A percentile compares a stretch with the other conserved stretches of the same genome.
Evolutionary conservation across 1,140 invertebrate genomes (phyloP).

Genomic region (Charaxes varanes): DNA sequence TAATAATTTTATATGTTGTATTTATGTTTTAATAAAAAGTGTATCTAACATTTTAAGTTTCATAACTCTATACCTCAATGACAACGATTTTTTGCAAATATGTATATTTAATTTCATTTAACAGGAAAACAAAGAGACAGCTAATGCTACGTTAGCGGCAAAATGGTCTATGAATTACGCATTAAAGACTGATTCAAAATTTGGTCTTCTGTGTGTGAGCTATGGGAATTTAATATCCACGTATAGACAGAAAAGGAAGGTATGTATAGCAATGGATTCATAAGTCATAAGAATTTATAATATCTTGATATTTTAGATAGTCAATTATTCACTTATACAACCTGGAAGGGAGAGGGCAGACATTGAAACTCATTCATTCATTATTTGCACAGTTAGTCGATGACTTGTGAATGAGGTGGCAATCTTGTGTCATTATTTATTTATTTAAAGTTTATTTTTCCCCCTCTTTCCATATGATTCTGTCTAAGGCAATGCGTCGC

Average conservation of each 20-base stretch:
- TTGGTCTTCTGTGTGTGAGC: conserved; percentile 67
- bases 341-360: too few relatives aligned
- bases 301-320: too few relatives aligned
- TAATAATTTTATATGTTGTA: conserved; percentile 16
- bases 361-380: too few relatives aligned
- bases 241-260: conserved; percentile 28
- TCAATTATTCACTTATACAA: too few relatives aligned
- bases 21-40: conserved; percentile 7
- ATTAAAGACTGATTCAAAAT: conserved; percentile 64
- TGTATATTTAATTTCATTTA: not conserved
- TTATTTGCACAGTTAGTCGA: too few relatives aligned
- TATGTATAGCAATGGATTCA: conserved; percentile 9
- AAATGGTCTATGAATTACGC: conserved; percentile 73
- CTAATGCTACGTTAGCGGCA: conserved; percentile 72
- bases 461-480: too few relatives aligned
- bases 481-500: too few relatives aligned
- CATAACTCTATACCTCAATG: not conserved
- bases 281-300: not conserved
- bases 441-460: too few relatives aligned
- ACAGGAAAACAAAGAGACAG: conserved; percentile 49
- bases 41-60: conserved; percentile 12
- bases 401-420: too few relatives aligned
- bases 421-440: too few relatives aligned
- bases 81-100: not conserved
- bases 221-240: conserved; percentile 73